A percentile compares a stretch with the other conserved stretches of the same genome.
phyloP scores from a whole-genome alignment of 2,797 vertebrate species.

The Diplodus puntazzo region DNA sequence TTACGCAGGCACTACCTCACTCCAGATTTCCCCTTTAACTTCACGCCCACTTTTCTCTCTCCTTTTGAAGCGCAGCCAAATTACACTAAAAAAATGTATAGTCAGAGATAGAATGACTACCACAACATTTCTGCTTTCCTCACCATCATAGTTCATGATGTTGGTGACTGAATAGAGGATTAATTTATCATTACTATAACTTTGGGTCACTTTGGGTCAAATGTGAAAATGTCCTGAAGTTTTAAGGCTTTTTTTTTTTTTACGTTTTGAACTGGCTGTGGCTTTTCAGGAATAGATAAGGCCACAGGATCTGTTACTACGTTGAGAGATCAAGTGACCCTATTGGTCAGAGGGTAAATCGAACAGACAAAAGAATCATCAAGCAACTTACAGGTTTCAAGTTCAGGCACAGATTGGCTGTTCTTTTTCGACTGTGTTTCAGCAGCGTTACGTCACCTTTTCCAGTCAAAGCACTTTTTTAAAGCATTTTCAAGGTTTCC shows the following conservation, averaged over 20 bases:
- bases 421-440: not conserved
- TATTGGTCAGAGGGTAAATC: not conserved
- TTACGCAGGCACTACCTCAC: slow-evolving; percentile 44
- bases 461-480: too few species aligned
- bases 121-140: slow-evolving; percentile 15
- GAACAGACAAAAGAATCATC: slow-evolving; percentile 1
- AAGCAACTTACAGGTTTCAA: slow-evolving; percentile 20
- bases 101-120: slow-evolving; percentile 22
- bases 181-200: not conserved
- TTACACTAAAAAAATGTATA: slow-evolving; percentile 28
- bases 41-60: slow-evolving; percentile 28
- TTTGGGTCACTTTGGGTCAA: slow-evolving; percentile 1
- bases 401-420: not conserved
- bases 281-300: slow-evolving; percentile 16
- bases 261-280: not conserved
- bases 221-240: not conserved
- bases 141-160: not conserved
- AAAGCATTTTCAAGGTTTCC: too few species aligned
- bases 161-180: not conserved
- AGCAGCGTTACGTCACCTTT: not conserved
- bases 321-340: not conserved
- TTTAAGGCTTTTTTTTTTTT: not conserved
- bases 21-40: slow-evolving; percentile 42
- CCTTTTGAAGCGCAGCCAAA: slow-evolving; percentile 45
- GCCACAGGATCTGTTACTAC: slow-evolving; percentile 15